Conservation (phyloP, 2,113 vertebrate species). For the Lagopus leucura region DNA sequence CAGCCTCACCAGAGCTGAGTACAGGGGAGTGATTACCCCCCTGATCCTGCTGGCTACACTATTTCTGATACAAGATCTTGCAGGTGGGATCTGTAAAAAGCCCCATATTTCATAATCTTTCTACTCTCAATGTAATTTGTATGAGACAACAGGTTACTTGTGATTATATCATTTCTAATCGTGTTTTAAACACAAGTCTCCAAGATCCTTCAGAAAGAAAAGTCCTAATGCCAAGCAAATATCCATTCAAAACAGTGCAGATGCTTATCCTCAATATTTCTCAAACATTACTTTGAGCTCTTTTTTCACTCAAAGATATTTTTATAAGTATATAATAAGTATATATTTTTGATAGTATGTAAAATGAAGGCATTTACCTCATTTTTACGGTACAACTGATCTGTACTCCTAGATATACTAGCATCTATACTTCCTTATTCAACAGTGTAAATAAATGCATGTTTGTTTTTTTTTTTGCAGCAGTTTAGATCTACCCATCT, state of each 20-base stretch:
- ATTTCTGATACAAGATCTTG: background rate
- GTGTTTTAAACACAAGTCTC: background rate
- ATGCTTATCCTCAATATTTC: background rate
- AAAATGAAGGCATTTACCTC: conserved; percentile 2
- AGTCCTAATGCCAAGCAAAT: background rate
- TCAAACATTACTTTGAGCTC: background rate
- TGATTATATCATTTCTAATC: background rate
- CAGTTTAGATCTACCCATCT: background rate
- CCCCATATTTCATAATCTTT: background rate
- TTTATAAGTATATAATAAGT: background rate
- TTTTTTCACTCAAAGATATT: background rate
- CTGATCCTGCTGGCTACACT: too few species aligned
- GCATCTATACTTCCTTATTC: background rate
- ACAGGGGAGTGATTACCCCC: too few species aligned
- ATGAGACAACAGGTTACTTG: background rate
- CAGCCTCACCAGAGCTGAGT: too few species aligned
- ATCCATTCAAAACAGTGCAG: background rate
- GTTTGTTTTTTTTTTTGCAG: background rate
- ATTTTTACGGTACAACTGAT: background rate
- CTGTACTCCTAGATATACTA: background rate
- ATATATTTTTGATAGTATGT: background rate
- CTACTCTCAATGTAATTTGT: background rate
- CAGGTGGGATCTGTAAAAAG: background rate
- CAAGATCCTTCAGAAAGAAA: background rate
- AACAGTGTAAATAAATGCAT: background rate